Evolutionary conservation across 37 sponge, comb jelly and placozoan genomes (phyloP).

Genomic region (Ianthella basta): DNA sequence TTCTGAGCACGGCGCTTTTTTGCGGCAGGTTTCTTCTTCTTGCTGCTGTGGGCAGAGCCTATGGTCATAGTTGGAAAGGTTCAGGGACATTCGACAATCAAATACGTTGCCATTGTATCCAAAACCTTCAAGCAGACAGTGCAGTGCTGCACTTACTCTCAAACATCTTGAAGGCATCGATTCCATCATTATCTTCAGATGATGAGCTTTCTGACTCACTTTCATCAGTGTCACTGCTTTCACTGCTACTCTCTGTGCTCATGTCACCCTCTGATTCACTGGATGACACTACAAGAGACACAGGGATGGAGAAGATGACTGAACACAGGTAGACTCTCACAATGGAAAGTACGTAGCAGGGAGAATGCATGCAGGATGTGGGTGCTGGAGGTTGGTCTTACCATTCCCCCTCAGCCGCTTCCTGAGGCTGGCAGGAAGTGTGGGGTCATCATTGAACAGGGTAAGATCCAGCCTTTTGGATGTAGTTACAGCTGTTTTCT

Average conservation of each 20-base stretch:
- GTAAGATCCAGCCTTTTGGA: slow-evolving; percentile 28
- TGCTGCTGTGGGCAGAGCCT: too few species aligned
- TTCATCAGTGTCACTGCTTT: slow-evolving; percentile 65
- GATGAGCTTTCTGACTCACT: slow-evolving; percentile 32
- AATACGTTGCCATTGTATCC: too few species aligned
- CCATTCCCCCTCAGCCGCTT: slow-evolving; percentile 39
- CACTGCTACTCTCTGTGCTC: slow-evolving; percentile 6
- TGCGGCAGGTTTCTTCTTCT: slow-evolving; percentile 5
- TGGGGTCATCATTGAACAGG: slow-evolving; percentile 71
- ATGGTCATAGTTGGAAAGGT: too few species aligned
- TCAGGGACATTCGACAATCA: too few species aligned
- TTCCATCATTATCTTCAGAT: slow-evolving; percentile 58
- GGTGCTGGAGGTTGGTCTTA: not conserved
- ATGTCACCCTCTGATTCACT: not conserved
- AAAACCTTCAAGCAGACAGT: too few species aligned
- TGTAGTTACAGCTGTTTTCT: not conserved
- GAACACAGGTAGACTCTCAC: too few species aligned
- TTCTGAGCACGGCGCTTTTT: not conserved
- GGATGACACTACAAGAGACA: too few species aligned
- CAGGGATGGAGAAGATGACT: too few species aligned
- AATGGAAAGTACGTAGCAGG: too few species aligned
- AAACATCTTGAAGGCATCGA: slow-evolving; percentile 26
- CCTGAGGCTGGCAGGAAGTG: slow-evolving; percentile 59
- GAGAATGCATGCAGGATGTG: too few species aligned
- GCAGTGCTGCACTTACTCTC: slow-evolving; percentile 3